phyloP scores from a whole-genome alignment of 2,888 invertebrate genomes.

The Scelioninae gen. 2 region DNA sequence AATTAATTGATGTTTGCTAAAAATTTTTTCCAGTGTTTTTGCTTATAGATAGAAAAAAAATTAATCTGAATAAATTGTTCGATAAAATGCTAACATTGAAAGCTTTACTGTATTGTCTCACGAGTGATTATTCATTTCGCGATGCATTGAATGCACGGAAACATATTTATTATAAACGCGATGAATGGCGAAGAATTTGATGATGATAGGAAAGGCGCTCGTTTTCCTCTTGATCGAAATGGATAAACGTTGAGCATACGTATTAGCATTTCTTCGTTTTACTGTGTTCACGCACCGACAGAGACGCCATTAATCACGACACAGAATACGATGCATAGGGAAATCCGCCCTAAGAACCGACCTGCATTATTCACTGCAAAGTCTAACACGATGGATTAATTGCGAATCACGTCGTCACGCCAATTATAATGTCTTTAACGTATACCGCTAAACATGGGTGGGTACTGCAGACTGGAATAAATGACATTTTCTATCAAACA shows the following conservation, averaged over 20 bases:
- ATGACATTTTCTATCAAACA: slow-evolving; percentile 30
- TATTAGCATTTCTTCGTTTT: slow-evolving; percentile 67
- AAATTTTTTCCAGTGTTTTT: no score
- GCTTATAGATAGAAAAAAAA: no score
- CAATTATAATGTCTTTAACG: slow-evolving; percentile 64
- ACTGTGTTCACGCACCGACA: slow-evolving; percentile 67
- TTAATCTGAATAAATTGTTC: no score
- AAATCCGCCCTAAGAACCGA: slow-evolving; percentile 61
- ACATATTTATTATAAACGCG: slow-evolving; percentile 55
- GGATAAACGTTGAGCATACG: slow-evolving; percentile 62
- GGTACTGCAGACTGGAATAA: slow-evolving; percentile 31
- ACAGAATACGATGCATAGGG: slow-evolving; percentile 46
- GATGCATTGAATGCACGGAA: slow-evolving; percentile 41
- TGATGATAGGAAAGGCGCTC: slow-evolving; percentile 51
- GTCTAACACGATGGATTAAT: slow-evolving; percentile 69
- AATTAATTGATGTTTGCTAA: no score
- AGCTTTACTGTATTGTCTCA: slow-evolving; percentile 13
- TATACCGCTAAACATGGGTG: slow-evolving; percentile 39
- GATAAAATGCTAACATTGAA: slow-evolving; percentile 3
- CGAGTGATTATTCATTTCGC: slow-evolving; percentile 39
- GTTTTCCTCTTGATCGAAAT: slow-evolving; percentile 63
- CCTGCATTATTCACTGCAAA: slow-evolving; percentile 65
- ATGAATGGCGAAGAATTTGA: slow-evolving; percentile 48
- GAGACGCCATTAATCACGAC: slow-evolving; percentile 67
- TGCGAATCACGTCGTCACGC: slow-evolving; percentile 68